Evolutionary conservation across 2,888 invertebrate species (phyloP).

Genomic region (Cryptosula pallasiana): DNA sequence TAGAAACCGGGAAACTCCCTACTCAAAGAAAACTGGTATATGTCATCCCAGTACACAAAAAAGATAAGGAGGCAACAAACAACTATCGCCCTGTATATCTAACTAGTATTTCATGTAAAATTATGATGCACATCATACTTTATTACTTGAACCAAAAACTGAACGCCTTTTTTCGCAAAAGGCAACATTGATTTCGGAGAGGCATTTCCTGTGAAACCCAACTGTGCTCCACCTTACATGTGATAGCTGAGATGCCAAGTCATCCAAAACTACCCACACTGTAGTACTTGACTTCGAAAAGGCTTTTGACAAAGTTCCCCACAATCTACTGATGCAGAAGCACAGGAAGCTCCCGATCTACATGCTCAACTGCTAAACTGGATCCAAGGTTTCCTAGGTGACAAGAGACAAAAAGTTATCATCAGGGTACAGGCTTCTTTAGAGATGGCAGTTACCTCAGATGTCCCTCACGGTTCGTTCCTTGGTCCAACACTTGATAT

Average conservation of each 20-base stretch:
- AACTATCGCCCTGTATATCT: too few relatives aligned
- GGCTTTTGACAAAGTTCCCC: too few relatives aligned
- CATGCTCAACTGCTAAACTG: background rate
- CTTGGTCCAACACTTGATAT: constrained; percentile 30
- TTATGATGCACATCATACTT: background rate
- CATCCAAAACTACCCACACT: too few relatives aligned
- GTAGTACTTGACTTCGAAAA: too few relatives aligned
- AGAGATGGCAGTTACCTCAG: constrained; percentile 27
- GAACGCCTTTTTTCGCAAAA: background rate
- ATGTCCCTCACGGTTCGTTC: constrained; percentile 31
- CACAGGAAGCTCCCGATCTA: background rate
- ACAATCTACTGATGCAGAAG: too few relatives aligned
- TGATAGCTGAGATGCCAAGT: too few relatives aligned
- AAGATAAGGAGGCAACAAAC: too few relatives aligned
- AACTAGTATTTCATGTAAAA: too few relatives aligned
- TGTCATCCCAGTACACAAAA: too few relatives aligned
- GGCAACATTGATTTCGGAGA: background rate
- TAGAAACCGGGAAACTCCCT: too few relatives aligned
- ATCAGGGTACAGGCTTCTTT: background rate
- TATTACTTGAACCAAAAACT: background rate
- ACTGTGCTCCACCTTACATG: too few relatives aligned
- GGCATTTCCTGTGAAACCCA: background rate
- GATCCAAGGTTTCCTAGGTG: background rate
- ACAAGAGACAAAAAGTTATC: background rate
- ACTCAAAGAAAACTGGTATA: too few relatives aligned